Base-by-base conservation (phyloP, 2,797 vertebrate genomes). In the Nasua narica region DNA sequence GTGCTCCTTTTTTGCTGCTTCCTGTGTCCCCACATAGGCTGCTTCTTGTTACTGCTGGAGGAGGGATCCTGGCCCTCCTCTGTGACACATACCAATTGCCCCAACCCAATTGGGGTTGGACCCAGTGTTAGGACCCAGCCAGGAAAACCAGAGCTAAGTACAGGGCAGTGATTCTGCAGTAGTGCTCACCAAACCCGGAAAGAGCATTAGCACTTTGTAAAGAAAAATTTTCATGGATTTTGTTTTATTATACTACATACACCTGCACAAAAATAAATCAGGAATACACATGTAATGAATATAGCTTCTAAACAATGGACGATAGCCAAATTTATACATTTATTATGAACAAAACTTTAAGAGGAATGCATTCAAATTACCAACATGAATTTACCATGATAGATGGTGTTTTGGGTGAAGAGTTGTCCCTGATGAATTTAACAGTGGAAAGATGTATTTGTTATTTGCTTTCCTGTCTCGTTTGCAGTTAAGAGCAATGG, bases 21-120 rank as follows among this genome's bases (percentile, higher is more conserved):
- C 43, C 3, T 21, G 1, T 5, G 54, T 81, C 18, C 14, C 6
- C 19, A 23, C 0, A 0, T 1, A 3, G 1, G 50, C 6, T 87
- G 32, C 77, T 72, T 9, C 48, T 13, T 50, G 1, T 65, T n/a
- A 11, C 40, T 35, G 7, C 13, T 7, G 27, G 13, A 15, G 7
- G 7, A 84, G 67, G 40, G 37, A n/a, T 23, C n/a, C 48, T 13
- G 25, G 3, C 16, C 13, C 46, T 15, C 69, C 56, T 87, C 69
- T 3, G 9, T 10, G 46, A 50, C 10, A 9, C 0, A 0, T 35
- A 40, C 15, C 32, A 15, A 43, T 29, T 56, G 29, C 7, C 58
- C 21, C 29, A 14, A 48, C 74, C 46, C n/a, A n/a, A n/a, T n/a
- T n/a, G n/a, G n/a, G n/a, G n/a, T n/a, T n/a, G n/a, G n/a, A n/a